Conservation (phyloP, 2,888 invertebrate genomes). For the Cheilosia vulpina region DNA sequence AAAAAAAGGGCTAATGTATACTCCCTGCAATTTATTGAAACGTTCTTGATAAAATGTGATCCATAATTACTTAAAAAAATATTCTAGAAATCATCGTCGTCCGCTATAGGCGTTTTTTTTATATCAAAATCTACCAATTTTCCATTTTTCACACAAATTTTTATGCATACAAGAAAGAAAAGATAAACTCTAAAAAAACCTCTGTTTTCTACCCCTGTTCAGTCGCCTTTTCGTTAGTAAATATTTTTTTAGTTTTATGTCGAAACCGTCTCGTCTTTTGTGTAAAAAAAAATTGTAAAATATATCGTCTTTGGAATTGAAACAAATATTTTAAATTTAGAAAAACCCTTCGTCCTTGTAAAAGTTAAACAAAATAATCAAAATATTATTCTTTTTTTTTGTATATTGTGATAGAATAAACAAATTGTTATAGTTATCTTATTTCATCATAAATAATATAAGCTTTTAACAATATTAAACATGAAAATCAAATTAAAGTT, state of each 20-base stretch:
- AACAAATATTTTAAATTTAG: constrained; percentile 6
- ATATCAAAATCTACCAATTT: too few species aligned
- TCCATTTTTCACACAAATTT: not conserved
- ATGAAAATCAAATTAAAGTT: constrained; percentile 18
- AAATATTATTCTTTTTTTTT: constrained; percentile 46
- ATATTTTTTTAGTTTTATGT: not conserved
- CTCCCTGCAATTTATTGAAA: not conserved
- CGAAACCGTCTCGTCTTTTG: not conserved
- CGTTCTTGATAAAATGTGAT: not conserved
- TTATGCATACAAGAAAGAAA: not conserved
- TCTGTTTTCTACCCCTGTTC: constrained; percentile 4
- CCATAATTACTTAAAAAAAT: not conserved
- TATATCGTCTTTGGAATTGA: constrained; percentile 13
- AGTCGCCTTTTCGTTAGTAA: not conserved
- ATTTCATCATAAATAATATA: constrained; percentile 50
- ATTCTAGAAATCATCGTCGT: not conserved
- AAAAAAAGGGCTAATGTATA: too few species aligned
- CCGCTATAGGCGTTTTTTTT: too few species aligned
- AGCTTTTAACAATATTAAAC: constrained; percentile 58
- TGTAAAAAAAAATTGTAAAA: constrained; percentile 10
- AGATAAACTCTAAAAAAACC: not conserved
- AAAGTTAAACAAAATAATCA: constrained; percentile 43
- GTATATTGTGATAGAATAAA: constrained; percentile 66
- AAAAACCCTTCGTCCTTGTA: constrained; percentile 37
- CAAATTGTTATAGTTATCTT: constrained; percentile 56